phyloP scores from a whole-genome alignment of 2,113 vertebrate species.

The Dromiciops gliroides region DNA sequence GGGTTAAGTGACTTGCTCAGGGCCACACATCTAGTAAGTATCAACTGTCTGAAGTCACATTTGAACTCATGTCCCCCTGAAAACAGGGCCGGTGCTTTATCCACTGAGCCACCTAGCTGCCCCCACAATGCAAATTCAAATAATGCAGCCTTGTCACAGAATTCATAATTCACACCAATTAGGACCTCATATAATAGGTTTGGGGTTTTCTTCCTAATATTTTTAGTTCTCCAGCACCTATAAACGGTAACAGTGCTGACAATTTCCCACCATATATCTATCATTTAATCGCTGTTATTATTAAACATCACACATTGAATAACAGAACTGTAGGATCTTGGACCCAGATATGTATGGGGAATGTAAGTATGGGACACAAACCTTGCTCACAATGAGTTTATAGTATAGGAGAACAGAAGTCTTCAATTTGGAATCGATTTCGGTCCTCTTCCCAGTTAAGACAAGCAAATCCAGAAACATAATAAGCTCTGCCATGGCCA shows the following conservation, averaged over 20 bases:
- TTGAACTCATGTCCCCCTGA: no score
- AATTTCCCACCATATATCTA: not conserved
- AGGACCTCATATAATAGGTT: not conserved
- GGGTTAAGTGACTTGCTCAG: no score
- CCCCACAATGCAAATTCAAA: not conserved
- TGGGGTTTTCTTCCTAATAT: not conserved
- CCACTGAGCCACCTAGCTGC: no score
- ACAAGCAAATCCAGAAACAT: not conserved
- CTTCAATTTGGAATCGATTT: constrained; percentile 10
- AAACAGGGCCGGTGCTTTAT: no score
- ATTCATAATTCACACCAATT: not conserved
- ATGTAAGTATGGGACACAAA: not conserved
- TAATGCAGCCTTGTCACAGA: not conserved
- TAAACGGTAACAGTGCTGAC: not conserved
- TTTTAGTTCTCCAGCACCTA: not conserved
- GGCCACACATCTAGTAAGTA: no score
- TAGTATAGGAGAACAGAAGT: not conserved
- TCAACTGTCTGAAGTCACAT: no score
- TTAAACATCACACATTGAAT: not conserved
- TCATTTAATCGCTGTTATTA: not conserved
- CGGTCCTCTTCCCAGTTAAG: constrained; percentile 12
- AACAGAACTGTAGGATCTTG: not conserved
- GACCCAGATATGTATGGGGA: not conserved
- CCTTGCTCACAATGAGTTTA: not conserved
- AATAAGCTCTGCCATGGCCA: not conserved